phyloP scores from a whole-genome alignment of 2,113 vertebrate genomes.

The Lethenteron reissneri region DNA sequence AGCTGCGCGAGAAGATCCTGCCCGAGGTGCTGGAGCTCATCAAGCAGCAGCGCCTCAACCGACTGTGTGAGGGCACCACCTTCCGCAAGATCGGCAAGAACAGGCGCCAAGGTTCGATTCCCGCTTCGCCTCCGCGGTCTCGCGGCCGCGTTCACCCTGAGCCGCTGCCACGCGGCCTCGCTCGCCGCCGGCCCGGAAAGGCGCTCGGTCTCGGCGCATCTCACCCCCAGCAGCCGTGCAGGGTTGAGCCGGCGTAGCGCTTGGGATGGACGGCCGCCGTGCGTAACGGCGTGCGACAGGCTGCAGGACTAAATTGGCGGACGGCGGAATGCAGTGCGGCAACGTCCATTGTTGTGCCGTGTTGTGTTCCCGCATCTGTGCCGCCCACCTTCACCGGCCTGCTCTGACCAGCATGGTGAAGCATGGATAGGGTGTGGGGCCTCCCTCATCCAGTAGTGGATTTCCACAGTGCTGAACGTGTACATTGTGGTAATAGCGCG shows the following conservation, averaged over 20 bases:
- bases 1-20: slow-evolving; percentile 66
- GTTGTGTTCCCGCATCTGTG: too few species aligned
- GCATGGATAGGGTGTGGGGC: too few species aligned
- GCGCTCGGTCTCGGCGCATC: background rate
- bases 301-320: too few species aligned
- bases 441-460: too few species aligned
- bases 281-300: background rate
- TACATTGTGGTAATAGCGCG: too few species aligned
- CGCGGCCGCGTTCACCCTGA: too few species aligned
- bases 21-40: slow-evolving; percentile 67
- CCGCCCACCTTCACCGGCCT: too few species aligned
- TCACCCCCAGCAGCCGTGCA: background rate
- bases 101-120: slow-evolving; percentile 48
- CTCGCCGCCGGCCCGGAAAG: background rate
- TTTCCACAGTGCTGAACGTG: too few species aligned
- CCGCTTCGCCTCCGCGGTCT: background rate
- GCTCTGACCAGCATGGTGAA: too few species aligned
- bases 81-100: slow-evolving; percentile 89
- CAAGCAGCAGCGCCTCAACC: slow-evolving; percentile 66
- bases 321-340: too few species aligned
- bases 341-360: too few species aligned
- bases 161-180: background rate
- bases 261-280: background rate
- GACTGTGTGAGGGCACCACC: slow-evolving; percentile 65
- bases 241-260: background rate